phyloP scores from a whole-genome alignment of 2,888 invertebrate genomes.

The Ochropleura leucogaster region DNA sequence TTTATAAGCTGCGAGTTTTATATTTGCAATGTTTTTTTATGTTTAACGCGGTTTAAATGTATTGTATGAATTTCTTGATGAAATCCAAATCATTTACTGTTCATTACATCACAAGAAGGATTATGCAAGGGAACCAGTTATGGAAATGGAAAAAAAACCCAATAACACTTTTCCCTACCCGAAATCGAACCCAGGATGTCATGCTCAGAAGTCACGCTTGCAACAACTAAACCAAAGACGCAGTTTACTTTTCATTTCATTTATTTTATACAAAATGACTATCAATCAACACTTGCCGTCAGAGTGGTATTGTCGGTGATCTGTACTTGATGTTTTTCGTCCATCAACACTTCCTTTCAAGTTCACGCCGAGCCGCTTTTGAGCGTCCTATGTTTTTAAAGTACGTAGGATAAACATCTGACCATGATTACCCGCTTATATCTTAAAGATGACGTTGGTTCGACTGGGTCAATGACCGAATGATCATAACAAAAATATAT shows the following conservation, averaged over 20 bases:
- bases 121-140: too few relatives aligned
- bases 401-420: conserved; percentile 17
- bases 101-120: too few relatives aligned
- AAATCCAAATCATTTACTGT: too few relatives aligned
- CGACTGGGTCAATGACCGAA: background rate
- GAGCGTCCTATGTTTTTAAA: conserved; percentile 12
- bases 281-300: conserved; percentile 17
- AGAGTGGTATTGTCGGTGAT: conserved; percentile 2
- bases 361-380: background rate
- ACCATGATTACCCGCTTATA: background rate
- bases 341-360: conserved; percentile 40
- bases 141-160: too few relatives aligned
- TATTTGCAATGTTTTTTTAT: background rate
- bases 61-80: too few relatives aligned
- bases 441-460: background rate
- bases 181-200: too few relatives aligned
- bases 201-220: too few relatives aligned
- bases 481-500: background rate
- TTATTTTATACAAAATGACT: conserved; percentile 9
- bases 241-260: background rate
- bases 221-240: too few relatives aligned
- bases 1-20: background rate
- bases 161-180: too few relatives aligned
- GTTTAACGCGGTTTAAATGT: background rate
- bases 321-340: conserved; percentile 21